phyloP scores from a whole-genome alignment of 2,888 invertebrate genomes.

The Willowsia nigromaculata region DNA sequence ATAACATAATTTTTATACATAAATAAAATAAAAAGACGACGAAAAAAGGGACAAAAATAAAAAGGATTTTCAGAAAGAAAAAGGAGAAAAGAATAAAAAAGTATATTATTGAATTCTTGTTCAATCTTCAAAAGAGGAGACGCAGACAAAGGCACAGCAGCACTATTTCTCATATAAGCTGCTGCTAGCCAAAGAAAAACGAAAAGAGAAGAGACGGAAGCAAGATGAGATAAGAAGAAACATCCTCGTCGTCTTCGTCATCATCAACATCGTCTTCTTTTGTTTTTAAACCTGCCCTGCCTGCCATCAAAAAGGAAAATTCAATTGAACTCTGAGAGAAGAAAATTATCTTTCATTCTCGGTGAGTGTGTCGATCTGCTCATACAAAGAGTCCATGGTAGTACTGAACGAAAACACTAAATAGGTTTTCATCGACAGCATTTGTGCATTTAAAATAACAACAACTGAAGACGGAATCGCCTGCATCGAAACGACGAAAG shows the following conservation, averaged over 20 bases:
- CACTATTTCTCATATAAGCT: not conserved
- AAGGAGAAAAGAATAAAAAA: not conserved
- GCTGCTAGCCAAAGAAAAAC: not conserved
- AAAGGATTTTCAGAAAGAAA: slow-evolving; percentile 9
- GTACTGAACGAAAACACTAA: too few relatives aligned
- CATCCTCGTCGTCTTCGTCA: slow-evolving; percentile 13
- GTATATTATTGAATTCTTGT: slow-evolving; percentile 37
- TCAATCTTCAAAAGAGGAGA: slow-evolving; percentile 3
- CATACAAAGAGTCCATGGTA: too few relatives aligned
- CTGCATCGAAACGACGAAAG: slow-evolving; percentile 22
- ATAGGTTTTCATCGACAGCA: not conserved
- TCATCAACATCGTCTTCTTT: slow-evolving; percentile 19
- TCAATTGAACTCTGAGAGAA: slow-evolving; percentile 2
- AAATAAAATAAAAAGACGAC: slow-evolving; percentile 11
- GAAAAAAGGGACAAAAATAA: slow-evolving; percentile 29
- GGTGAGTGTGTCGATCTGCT: too few relatives aligned
- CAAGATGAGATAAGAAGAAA: slow-evolving; percentile 35
- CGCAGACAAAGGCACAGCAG: not conserved
- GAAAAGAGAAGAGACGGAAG: slow-evolving; percentile 22
- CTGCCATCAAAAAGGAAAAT: slow-evolving; percentile 6
- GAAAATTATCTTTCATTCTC: slow-evolving; percentile 14
- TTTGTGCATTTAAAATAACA: not conserved
- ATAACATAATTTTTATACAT: slow-evolving; percentile 48
- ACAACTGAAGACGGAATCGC: not conserved
- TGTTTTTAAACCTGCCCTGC: slow-evolving; percentile 31